These are phyloP conservation scores for Trilocha varians DNA, from an alignment of 2,888 invertebrate genomes.

Conservation along the genomic window DNA sequence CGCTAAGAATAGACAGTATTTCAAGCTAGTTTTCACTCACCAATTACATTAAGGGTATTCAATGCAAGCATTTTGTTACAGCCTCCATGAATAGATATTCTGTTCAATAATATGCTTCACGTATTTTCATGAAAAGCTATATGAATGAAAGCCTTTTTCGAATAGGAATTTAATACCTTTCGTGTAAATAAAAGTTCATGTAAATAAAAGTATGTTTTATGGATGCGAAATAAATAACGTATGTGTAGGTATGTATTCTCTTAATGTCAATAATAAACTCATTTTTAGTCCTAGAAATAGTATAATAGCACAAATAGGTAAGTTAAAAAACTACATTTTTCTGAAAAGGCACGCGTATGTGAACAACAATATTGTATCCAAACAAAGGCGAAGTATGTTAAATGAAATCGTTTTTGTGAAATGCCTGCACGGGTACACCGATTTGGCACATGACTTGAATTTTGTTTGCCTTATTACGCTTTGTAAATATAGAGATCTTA, in stretches of 20 bases:
- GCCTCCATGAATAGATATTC: conserved; percentile 21
- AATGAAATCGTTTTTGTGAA: conserved; percentile 25
- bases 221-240: too few species aligned
- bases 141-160: too few species aligned
- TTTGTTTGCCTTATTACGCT: conserved; percentile 9
- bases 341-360: too few species aligned
- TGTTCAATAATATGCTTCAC: conserved; percentile 20
- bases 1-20: conserved; percentile 31
- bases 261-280: too few species aligned
- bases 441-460: conserved; percentile 34
- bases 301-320: too few species aligned
- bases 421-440: conserved; percentile 27
- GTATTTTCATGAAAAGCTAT: conserved; percentile 1
- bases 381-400: conserved; percentile 8
- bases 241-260: too few species aligned
- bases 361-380: too few species aligned
- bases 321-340: too few species aligned
- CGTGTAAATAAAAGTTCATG: too few species aligned
- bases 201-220: too few species aligned
- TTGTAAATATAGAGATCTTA: conserved; percentile 12
- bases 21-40: conserved; percentile 17
- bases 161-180: too few species aligned
- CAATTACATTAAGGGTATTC: conserved; percentile 41
- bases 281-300: too few species aligned
- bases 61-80: conserved; percentile 29